These are phyloP conservation scores for Strigamia crassipes DNA, from an alignment of 2,888 invertebrate species.

Conservation along the genomic window DNA sequence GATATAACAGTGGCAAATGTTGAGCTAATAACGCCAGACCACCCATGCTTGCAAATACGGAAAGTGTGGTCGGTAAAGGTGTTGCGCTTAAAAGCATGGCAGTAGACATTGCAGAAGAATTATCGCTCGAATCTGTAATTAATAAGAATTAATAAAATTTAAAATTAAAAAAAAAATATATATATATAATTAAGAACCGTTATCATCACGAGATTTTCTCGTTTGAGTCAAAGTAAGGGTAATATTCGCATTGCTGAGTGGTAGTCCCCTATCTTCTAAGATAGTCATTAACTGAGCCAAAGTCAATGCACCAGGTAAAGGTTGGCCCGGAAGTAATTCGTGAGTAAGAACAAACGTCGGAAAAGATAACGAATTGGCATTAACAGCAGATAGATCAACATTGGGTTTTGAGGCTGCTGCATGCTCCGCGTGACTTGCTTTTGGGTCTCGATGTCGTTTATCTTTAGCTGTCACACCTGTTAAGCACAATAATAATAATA, in stretches of 20 bases:
- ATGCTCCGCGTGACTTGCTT: conserved; percentile 62
- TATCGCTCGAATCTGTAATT: not conserved
- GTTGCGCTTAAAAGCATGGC: conserved; percentile 53
- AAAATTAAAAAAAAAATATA: not conserved
- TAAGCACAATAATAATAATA: not conserved
- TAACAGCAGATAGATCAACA: conserved; percentile 49
- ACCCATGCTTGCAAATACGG: conserved; percentile 85
- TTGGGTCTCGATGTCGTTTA: conserved; percentile 81
- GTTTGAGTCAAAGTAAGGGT: conserved; percentile 60
- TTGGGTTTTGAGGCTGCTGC: not conserved
- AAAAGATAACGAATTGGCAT: conserved; percentile 52
- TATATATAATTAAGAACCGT: conserved; percentile 53
- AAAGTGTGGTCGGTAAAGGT: conserved; percentile 66
- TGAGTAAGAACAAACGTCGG: conserved; percentile 55
- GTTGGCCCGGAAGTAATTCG: conserved; percentile 57
- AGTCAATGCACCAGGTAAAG: conserved; percentile 65
- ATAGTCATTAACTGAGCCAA: conserved; percentile 67
- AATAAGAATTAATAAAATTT: not conserved
- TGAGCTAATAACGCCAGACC: conserved; percentile 87
- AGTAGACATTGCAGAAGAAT: not conserved
- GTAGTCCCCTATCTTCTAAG: conserved; percentile 63
- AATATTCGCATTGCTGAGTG: conserved; percentile 63
- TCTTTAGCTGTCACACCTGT: conserved; percentile 82
- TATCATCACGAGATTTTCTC: conserved; percentile 57
- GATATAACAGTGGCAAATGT: conserved; percentile 84